These are phyloP conservation scores for Tiliacea citrago DNA, from an alignment of 2,888 invertebrate species.

Conservation along the genomic window DNA sequence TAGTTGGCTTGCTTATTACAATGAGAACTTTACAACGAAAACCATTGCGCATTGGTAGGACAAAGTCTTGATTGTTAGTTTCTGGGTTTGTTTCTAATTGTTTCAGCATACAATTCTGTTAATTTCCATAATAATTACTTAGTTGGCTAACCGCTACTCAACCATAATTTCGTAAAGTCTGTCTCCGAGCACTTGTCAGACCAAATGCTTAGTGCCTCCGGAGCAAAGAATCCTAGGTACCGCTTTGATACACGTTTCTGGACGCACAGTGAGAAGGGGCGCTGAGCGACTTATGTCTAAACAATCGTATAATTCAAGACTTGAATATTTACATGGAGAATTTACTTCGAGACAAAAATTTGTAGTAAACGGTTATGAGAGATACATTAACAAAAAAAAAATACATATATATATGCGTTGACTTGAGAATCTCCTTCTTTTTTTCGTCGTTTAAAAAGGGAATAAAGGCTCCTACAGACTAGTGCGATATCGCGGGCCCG, in stretches of 20 bases:
- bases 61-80: conserved; percentile 50
- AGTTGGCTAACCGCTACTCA: not conserved
- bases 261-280: not conserved
- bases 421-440: no score
- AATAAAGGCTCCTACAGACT: no score
- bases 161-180: conserved; percentile 3
- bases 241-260: conserved; percentile 23
- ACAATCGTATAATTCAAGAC: not conserved
- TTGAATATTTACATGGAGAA: not conserved
- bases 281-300: conserved; percentile 1
- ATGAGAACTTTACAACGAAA: conserved; percentile 69
- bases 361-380: not conserved
- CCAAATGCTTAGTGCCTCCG: not conserved
- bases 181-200: not conserved
- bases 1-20: conserved; percentile 73
- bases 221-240: not conserved
- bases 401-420: no score
- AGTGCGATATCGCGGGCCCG: no score
- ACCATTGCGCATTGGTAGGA: conserved; percentile 22
- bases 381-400: no score
- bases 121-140: conserved; percentile 22
- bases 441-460: not conserved
- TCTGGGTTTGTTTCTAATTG: conserved; percentile 29
- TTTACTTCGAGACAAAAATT: not conserved
- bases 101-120: conserved; percentile 35